Conservation (phyloP, 2,113 vertebrate genomes). For the Chlamydotis undulata region DNA sequence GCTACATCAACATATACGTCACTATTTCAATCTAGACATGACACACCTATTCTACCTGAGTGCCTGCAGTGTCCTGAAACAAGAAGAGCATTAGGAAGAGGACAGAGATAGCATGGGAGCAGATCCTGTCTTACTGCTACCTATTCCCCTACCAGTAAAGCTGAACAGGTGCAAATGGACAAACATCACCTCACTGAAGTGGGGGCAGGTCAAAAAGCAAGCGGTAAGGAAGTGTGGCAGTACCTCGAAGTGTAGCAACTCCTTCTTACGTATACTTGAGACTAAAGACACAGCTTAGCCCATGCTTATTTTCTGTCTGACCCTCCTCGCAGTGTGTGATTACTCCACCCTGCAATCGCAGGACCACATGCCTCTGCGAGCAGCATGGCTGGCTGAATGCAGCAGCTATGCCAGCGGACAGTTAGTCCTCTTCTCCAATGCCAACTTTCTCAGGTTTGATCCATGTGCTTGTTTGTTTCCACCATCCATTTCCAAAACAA, state of each 20-base stretch:
- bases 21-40: not conserved
- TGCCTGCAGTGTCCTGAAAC: not conserved
- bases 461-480: not conserved
- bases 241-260: not conserved
- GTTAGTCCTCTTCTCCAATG: not conserved
- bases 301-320: not conserved
- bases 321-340: not conserved
- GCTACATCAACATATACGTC: not conserved
- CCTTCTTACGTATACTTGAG: not conserved
- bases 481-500: not conserved
- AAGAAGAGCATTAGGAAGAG: not conserved
- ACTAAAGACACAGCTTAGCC: not conserved
- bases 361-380: not conserved
- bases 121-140: not conserved
- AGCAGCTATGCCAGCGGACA: not conserved
- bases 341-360: accelerated
- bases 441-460: not conserved
- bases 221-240: accelerated
- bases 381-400: not conserved
- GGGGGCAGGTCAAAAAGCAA: not conserved
- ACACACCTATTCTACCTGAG: accelerated
- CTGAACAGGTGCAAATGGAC: not conserved
- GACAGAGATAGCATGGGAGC: not conserved
- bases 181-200: not conserved
- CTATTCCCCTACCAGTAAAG: not conserved